Percentiles rank a stretch among this genome's conserved stretches.
Conservation (phyloP, 2,888 invertebrate genomes). For the Esperia sulphurella region DNA sequence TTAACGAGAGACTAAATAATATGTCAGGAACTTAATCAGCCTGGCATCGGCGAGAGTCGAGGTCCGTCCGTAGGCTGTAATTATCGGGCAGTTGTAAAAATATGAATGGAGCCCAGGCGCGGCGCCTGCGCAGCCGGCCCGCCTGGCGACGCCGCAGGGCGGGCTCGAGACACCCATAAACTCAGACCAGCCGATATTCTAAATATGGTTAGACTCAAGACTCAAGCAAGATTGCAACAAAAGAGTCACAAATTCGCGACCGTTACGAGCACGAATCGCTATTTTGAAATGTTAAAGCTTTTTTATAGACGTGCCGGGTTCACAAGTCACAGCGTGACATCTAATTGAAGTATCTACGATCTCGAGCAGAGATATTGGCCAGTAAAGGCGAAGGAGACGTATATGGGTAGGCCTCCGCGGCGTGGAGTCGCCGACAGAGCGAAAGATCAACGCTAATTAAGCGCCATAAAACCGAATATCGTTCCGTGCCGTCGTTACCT, state of each 20-base stretch:
- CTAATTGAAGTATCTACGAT: slow-evolving; percentile 56
- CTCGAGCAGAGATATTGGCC: slow-evolving; percentile 48
- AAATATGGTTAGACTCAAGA: slow-evolving; percentile 17
- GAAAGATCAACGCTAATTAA: slow-evolving; percentile 72
- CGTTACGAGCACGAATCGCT: slow-evolving; percentile 3
- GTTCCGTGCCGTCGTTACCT: slow-evolving; percentile 59
- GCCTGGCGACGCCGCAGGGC: slow-evolving; percentile 36
- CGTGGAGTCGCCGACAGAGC: slow-evolving; percentile 53
- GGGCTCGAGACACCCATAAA: slow-evolving; percentile 32
- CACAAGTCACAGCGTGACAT: slow-evolving; percentile 45
- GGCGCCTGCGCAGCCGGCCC: slow-evolving; percentile 43
- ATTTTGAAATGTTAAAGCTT: neutral
- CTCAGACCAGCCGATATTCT: slow-evolving; percentile 19
- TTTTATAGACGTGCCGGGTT: slow-evolving; percentile 23
- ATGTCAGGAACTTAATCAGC: slow-evolving; percentile 66
- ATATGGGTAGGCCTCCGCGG: slow-evolving; percentile 42
- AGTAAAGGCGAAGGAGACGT: slow-evolving; percentile 54
- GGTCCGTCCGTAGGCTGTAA: slow-evolving; percentile 45
- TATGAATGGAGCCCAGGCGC: slow-evolving; percentile 56
- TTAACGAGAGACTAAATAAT: slow-evolving; percentile 38
- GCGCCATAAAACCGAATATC: slow-evolving; percentile 72
- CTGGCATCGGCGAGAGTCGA: slow-evolving; percentile 38
- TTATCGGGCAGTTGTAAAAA: slow-evolving; percentile 66
- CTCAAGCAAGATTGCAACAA: slow-evolving; percentile 7
- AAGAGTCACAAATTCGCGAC: slow-evolving; percentile 7